Conservation (phyloP, 1,140 invertebrate species). For the Chrysopa pallens region DNA sequence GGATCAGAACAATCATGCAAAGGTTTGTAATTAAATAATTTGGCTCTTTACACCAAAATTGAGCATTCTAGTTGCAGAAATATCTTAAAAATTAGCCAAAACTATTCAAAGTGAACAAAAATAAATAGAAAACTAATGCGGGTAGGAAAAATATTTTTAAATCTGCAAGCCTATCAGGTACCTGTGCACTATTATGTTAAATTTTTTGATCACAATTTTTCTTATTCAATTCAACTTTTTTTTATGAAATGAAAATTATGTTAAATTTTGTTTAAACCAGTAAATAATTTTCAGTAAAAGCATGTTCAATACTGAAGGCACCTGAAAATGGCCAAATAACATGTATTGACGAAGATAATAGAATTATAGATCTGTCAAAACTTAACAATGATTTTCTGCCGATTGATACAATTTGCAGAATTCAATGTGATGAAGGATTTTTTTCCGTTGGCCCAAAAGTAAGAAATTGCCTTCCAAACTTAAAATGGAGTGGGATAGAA, state of each 20-base stretch:
- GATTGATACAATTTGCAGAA: slow-evolving; percentile 46
- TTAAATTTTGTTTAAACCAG: too few species aligned
- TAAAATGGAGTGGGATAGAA: slow-evolving; percentile 48
- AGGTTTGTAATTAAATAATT: slow-evolving; percentile 23
- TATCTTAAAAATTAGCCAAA: too few species aligned
- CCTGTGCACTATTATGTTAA: too few species aligned
- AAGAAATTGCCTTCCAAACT: slow-evolving; percentile 44
- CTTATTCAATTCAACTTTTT: too few species aligned
- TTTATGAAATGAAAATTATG: too few species aligned
- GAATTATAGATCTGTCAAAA: not conserved
- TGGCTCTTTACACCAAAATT: too few species aligned
- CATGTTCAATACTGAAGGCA: slow-evolving; percentile 30
- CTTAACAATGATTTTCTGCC: slow-evolving; percentile 8
- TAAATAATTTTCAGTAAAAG: slow-evolving; percentile 32
- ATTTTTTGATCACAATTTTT: too few species aligned
- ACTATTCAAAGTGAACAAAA: too few species aligned
- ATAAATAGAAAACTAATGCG: too few species aligned
- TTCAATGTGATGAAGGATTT: slow-evolving; percentile 42
- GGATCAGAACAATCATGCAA: slow-evolving; percentile 39
- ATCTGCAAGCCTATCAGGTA: too few species aligned
- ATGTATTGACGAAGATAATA: slow-evolving; percentile 32
- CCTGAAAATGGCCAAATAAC: slow-evolving; percentile 38
- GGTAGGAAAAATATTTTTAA: too few species aligned
- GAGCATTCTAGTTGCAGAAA: too few species aligned
- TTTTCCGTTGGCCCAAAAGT: slow-evolving; percentile 42